Evolutionary conservation across 2,113 vertebrate species (phyloP), one percentile per base, ranked within the genome.

Genomic region (Ammodytes marinus): DNA sequence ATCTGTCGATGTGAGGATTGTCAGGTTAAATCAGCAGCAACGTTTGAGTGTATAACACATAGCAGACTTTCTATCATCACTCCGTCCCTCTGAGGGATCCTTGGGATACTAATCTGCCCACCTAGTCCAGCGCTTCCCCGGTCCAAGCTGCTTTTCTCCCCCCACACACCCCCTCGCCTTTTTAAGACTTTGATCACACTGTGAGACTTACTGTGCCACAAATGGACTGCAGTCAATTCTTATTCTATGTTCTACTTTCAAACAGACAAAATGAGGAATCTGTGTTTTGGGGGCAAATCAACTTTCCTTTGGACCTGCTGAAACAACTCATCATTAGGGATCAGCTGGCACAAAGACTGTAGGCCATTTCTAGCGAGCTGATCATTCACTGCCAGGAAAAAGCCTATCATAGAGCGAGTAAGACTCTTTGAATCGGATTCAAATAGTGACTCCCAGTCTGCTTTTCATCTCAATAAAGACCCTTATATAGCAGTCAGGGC

Each of bases 371-470:
- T 86, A 88, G 77, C 35, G 19, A 81, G 75, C 74, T 49, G 87
- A 77, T 90, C 82, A 57, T 72, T 83, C 45, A 69, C 47, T 83
- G 91, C 90, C 92, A 93, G 91, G 90, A 94, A 93, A 93, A 91
- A 92, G 89, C 87, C 88, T 87, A 92, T 92, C 87, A 91, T 86
- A 82, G 78, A 57, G 74, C 69, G 37, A 88, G 83, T 87, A 84
- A 83, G 84, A 74, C 79, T 78, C 77, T 85, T 92, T 90, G 91
- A 92, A 73, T 91, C 58, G 3, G 64, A 90, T 88, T 91, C 89
- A 93, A 92, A 87, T 43, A 59, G 76, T 75, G 80, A 90, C 70
- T 90, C 82, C 59, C 66, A 61, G 74, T 81, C 83, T 92, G 90
- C 77, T 92, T 92, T 86, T 91, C 84, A 90, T 91, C 77, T 82